Evolutionary conservation across 2,888 invertebrate species (phyloP), one percentile per base, ranked within the genome.

Genomic region (Drosophila barbarae): DNA sequence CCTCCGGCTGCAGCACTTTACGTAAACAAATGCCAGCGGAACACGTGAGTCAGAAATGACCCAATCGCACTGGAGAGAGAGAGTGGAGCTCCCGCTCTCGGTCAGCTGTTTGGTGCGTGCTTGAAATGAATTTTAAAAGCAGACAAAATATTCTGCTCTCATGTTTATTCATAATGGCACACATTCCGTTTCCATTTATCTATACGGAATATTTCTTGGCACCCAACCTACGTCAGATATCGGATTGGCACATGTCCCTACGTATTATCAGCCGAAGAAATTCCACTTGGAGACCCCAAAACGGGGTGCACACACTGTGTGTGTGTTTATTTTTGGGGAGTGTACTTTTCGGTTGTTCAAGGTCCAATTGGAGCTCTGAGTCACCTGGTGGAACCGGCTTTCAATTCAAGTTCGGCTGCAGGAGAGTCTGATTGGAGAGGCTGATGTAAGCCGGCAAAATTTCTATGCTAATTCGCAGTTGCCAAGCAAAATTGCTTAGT

Each of bases 21-120:
- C 35, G 35, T 41, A 55, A 67, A 66, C 67, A 67, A 54, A 23
- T 18, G 55, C 39, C 26, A 26, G 26, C 26, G 23, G 26, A 18
- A 26, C 51, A 51, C 42, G 41, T 36, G 60, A 61, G 61, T 28
- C 55, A 58, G 8, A 41, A 41, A 53, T 49, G 36, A 49, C 18
- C 47, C 23, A 47, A 35, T 54, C 39, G 21, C 18, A 36, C 26
- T 38, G 23, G 35, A 61, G 10, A 12, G 39, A 18, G 32, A n/a
- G 28, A 13, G 30, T 26, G 13, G 42, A 30, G 15, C 21, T 5
- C 26, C 26, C 55, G n/a, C 28, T 13, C 47, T 49, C 34, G 13
- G 35, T 68, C 67, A 68, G 67, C 70, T 68, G 67, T 69, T 49
- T 6, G 36, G 21, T 69, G 70, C 70, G 61, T 69, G 67, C 32